Conservation (phyloP, 2,888 invertebrate genomes). For the Dascillus cervinus region DNA sequence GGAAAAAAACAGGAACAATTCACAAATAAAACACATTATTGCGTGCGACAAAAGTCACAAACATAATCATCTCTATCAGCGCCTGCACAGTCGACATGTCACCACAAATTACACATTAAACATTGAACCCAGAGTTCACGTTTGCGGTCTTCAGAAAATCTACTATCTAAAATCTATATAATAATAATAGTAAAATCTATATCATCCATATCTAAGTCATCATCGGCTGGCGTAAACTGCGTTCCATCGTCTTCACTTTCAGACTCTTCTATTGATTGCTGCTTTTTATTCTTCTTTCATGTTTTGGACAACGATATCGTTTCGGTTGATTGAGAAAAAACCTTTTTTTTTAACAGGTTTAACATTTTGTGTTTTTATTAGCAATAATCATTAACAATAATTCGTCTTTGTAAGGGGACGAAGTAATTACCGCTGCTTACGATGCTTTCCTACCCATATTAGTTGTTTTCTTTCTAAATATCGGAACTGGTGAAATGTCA, state of each 20-base stretch:
- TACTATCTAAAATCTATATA: no score
- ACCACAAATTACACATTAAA: conserved; percentile 1
- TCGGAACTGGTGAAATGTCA: conserved; percentile 2
- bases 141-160: no score
- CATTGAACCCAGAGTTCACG: conserved; percentile 1
- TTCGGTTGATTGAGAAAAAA: background rate
- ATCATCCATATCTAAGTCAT: no score
- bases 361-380: no score
- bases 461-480: no score
- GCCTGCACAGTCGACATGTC: conserved; percentile 1
- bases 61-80: conserved; percentile 2
- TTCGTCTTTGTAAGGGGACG: conserved; percentile 3
- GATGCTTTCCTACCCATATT: no score
- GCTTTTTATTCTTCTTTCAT: background rate
- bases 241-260: no score
- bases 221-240: no score
- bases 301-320: conserved; percentile 1
- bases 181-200: no score
- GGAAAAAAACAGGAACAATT: background rate
- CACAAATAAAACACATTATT: conserved; percentile 1
- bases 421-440: conserved; percentile 1
- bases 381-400: no score
- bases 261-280: background rate
- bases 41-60: conserved; percentile 2
- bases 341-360: no score